Percentiles rank a stretch among this genome's conserved stretches.
These are phyloP conservation scores for Protosalanx chinensis DNA, from an alignment of 2,797 vertebrate genomes.

Conservation along the genomic window DNA sequence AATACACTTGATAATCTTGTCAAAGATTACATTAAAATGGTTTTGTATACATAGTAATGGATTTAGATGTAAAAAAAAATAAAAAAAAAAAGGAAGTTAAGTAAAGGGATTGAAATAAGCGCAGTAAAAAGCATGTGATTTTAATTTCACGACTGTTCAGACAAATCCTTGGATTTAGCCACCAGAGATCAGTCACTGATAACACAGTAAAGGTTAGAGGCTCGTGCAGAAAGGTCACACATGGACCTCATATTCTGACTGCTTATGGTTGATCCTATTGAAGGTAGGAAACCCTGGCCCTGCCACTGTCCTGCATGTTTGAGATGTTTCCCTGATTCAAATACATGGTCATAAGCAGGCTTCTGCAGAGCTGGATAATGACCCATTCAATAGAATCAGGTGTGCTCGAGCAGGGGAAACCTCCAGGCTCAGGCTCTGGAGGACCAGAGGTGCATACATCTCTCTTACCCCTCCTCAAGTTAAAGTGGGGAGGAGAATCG, in stretches of 20 bases:
- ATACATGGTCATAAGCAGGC: too few relatives aligned
- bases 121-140: constrained; percentile 78
- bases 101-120: constrained; percentile 76
- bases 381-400: too few relatives aligned
- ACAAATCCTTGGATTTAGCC: constrained; percentile 71
- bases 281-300: too few relatives aligned
- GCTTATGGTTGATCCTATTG: neutral
- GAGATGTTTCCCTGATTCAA: too few relatives aligned
- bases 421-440: too few relatives aligned
- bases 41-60: constrained; percentile 73
- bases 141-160: constrained; percentile 76
- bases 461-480: too few relatives aligned
- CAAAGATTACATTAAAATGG: constrained; percentile 77
- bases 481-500: too few relatives aligned
- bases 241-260: constrained; percentile 7
- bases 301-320: too few relatives aligned
- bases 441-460: too few relatives aligned
- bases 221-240: constrained; percentile 59
- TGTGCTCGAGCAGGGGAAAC: too few relatives aligned
- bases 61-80: constrained; percentile 77
- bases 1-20: constrained; percentile 77
- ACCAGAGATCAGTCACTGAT: constrained; percentile 68
- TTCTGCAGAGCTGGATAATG: too few relatives aligned
- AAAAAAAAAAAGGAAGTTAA: constrained; percentile 66
- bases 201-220: constrained; percentile 62